phyloP scores from a whole-genome alignment of 1,140 invertebrate genomes.

The Drosophila pseudoobscura region DNA sequence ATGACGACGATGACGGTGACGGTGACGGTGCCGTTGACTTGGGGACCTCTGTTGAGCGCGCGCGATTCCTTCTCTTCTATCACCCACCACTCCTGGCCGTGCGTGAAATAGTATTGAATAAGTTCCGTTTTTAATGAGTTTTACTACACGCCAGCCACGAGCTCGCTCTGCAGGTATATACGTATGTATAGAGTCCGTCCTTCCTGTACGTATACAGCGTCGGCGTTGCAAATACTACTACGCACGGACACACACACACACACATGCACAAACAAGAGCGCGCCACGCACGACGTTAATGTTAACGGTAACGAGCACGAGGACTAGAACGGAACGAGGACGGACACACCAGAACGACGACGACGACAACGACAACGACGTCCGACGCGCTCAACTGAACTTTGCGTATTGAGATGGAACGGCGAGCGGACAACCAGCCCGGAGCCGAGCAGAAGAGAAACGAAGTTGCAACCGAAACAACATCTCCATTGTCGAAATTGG shows the following conservation, averaged over 20 bases:
- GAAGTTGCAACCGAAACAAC: slow-evolving; percentile 38
- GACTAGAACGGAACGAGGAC: slow-evolving; percentile 27
- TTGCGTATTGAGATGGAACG: slow-evolving; percentile 73
- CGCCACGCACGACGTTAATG: slow-evolving; percentile 52
- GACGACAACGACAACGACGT: slow-evolving; percentile 14
- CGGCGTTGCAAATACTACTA: slow-evolving; percentile 68
- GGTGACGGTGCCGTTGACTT: slow-evolving; percentile 18
- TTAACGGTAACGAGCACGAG: slow-evolving; percentile 22
- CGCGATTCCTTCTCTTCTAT: slow-evolving; percentile 33
- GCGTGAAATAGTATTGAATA: slow-evolving; percentile 78
- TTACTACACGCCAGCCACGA: slow-evolving; percentile 73
- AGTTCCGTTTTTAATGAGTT: slow-evolving; percentile 76
- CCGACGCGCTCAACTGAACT: slow-evolving; percentile 81
- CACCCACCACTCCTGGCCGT: slow-evolving; percentile 18
- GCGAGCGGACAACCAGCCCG: slow-evolving; percentile 34
- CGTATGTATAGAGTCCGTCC: slow-evolving; percentile 2
- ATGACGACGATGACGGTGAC: slow-evolving; percentile 27
- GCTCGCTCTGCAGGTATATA: slow-evolving; percentile 43
- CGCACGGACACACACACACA: slow-evolving; percentile 49
- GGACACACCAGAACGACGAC: slow-evolving; percentile 35
- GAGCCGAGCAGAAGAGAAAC: slow-evolving; percentile 23
- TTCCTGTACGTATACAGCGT: slow-evolving; percentile 25
- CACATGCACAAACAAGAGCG: background rate
- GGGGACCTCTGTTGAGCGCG: slow-evolving; percentile 53
- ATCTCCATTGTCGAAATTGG: slow-evolving; percentile 54